phyloP scores from a whole-genome alignment of 2,797 vertebrate species.

The Centropyge bicolor region DNA sequence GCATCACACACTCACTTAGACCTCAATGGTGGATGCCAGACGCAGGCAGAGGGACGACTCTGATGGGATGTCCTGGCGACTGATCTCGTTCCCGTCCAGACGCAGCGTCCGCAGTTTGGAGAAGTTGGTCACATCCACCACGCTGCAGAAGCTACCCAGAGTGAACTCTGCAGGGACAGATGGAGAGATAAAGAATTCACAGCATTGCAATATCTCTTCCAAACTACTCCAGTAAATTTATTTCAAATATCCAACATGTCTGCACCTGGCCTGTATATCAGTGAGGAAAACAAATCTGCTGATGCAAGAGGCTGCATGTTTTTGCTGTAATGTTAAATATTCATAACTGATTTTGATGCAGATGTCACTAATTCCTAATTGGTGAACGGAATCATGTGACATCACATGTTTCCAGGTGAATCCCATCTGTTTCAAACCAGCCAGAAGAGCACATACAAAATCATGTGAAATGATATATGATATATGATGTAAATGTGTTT shows the following conservation, averaged over 20 bases:
- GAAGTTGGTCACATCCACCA: slow-evolving; percentile 92
- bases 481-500: background rate
- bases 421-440: background rate
- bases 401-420: background rate
- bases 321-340: background rate
- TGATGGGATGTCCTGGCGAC: slow-evolving; percentile 85
- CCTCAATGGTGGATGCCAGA: slow-evolving; percentile 87
- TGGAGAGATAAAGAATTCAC: background rate
- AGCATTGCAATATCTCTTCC: background rate
- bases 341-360: background rate
- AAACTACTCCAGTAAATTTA: background rate
- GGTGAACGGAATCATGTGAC: background rate
- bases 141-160: slow-evolving; percentile 93
- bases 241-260: background rate
- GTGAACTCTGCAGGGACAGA: slow-evolving; percentile 89
- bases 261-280: background rate
- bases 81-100: slow-evolving; percentile 94
- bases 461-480: background rate
- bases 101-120: slow-evolving; percentile 93
- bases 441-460: background rate
- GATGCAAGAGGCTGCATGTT: background rate
- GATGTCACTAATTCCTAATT: background rate
- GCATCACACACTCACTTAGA: slow-evolving; percentile 78
- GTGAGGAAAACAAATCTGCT: background rate
- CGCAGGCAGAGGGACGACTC: slow-evolving; percentile 92